Conservation (phyloP, 2,888 invertebrate species). For the Nephrotoma guestfalica region DNA sequence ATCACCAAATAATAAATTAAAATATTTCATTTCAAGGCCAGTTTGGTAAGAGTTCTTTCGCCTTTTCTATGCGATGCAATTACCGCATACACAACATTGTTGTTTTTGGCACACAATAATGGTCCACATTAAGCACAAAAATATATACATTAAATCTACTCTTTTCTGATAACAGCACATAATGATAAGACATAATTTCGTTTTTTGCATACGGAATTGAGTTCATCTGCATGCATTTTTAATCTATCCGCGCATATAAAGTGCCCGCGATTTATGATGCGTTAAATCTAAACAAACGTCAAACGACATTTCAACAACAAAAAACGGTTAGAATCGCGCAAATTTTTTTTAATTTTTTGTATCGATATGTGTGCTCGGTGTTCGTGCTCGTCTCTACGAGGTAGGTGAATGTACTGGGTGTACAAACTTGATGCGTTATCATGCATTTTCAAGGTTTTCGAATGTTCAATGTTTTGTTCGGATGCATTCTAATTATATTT, state of each 20-base stretch:
- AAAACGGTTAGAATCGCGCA: not conserved
- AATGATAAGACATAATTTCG: not conserved
- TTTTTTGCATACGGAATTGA: not conserved
- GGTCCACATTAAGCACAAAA: not conserved
- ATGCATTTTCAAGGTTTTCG: not conserved
- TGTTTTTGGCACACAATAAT: not conserved
- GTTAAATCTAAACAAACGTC: not conserved
- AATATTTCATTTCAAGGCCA: not conserved
- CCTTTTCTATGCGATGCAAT: not conserved
- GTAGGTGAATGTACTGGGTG: not conserved
- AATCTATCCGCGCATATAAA: not conserved
- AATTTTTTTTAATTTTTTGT: not conserved
- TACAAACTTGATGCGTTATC: not conserved
- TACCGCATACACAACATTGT: not conserved
- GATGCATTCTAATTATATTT: not conserved
- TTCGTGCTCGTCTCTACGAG: not conserved
- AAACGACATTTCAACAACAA: not conserved
- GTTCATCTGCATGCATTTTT: not conserved
- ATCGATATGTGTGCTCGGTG: not conserved
- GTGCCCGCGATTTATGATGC: not conserved
- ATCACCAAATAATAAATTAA: not conserved
- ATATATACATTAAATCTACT: not conserved
- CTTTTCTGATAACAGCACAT: not conserved
- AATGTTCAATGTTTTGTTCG: not conserved
- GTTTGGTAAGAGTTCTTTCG: not conserved